Evolutionary conservation across 2,888 invertebrate genomes (phyloP).

Genomic region (Noctua comes): DNA sequence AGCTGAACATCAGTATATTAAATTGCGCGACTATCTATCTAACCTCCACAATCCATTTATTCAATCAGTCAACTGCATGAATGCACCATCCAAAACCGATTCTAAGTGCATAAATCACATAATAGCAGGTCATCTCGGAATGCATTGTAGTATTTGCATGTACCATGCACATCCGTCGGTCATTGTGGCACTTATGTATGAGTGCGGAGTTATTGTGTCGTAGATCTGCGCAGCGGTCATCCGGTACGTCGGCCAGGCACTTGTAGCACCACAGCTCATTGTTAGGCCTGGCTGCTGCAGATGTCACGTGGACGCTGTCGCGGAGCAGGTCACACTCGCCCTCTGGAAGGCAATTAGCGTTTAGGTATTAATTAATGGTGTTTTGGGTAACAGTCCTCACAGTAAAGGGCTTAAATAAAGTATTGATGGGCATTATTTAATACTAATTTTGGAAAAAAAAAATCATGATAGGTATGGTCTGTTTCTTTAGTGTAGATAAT

Average conservation of each 20-base stretch:
- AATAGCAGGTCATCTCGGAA: slow-evolving; percentile 5
- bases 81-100: slow-evolving; percentile 17
- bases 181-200: slow-evolving; percentile 94
- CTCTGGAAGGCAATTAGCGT: slow-evolving; percentile 75
- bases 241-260: slow-evolving; percentile 94
- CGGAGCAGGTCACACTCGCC: slow-evolving; percentile 85
- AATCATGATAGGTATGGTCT: background rate
- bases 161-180: slow-evolving; percentile 95
- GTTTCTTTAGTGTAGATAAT: background rate
- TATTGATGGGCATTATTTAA: background rate
- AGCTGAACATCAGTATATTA: background rate
- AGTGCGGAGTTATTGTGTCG: slow-evolving; percentile 90
- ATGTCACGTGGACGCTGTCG: slow-evolving; percentile 93
- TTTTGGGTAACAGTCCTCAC: background rate
- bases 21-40: background rate
- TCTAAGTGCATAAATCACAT: slow-evolving; percentile 3
- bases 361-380: background rate
- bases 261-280: slow-evolving; percentile 95
- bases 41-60: background rate
- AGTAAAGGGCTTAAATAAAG: background rate
- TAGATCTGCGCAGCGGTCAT: slow-evolving; percentile 93
- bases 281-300: slow-evolving; percentile 94
- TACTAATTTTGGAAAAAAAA: background rate
- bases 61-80: background rate
- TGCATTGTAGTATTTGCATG: slow-evolving; percentile 59